Evolutionary conservation across 2,113 vertebrate genomes (phyloP).

Genomic region (Dendropsophus ebraccatus): DNA sequence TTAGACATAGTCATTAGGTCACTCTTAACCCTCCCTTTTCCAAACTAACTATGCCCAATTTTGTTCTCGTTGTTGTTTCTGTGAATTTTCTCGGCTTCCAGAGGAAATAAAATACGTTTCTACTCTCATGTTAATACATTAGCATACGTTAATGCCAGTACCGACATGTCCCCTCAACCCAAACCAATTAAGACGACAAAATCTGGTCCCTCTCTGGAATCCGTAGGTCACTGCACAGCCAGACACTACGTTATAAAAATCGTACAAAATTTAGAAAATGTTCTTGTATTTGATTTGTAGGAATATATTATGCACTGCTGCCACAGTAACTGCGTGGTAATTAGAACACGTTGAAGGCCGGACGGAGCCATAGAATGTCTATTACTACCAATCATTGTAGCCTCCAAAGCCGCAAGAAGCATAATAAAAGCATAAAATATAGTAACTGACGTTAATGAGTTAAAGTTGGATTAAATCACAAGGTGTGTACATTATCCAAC

Average conservation of each 20-base stretch:
- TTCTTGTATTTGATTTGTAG: neutral
- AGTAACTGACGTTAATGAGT: slow-evolving; percentile 36
- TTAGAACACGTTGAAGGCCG: slow-evolving; percentile 6
- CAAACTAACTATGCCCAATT: neutral
- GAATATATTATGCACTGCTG: neutral
- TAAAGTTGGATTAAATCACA: slow-evolving; percentile 28
- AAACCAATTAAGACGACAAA: neutral
- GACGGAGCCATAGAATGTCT: neutral
- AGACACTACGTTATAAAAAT: neutral
- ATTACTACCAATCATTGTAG: neutral
- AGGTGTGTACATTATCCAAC: slow-evolving; percentile 16
- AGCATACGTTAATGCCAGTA: neutral
- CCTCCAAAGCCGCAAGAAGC: neutral
- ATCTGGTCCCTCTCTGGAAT: neutral
- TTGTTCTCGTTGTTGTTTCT: neutral
- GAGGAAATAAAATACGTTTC: neutral
- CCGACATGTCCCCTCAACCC: neutral
- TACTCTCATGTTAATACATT: neutral
- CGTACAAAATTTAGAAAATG: neutral
- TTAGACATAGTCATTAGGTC: neutral
- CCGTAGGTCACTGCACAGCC: slow-evolving; percentile 4
- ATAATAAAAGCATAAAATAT: slow-evolving; percentile 1
- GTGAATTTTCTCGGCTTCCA: neutral
- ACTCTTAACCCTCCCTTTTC: neutral
- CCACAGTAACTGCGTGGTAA: slow-evolving; percentile 7